Evolutionary conservation across 2,797 vertebrate genomes (phyloP).

Genomic region (Sarcophilus harrisii): DNA sequence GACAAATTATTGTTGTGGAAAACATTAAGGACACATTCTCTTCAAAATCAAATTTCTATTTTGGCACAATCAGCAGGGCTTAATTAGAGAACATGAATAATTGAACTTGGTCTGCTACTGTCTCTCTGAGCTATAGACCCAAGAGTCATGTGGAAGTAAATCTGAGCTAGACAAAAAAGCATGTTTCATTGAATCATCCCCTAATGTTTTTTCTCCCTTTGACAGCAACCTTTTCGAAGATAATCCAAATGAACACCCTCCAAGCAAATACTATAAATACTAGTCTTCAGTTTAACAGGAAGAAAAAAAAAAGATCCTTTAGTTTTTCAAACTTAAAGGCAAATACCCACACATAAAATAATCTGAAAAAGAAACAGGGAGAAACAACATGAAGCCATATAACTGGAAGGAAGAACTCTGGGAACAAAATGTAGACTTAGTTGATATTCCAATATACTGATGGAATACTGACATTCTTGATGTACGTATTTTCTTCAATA

Average conservation of each 20-base stretch:
- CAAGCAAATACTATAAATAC: slow-evolving; percentile 64
- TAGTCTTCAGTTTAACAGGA: slow-evolving; percentile 37
- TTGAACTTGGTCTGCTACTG: slow-evolving; percentile 59
- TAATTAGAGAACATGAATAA: slow-evolving; percentile 83
- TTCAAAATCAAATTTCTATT: slow-evolving; percentile 76
- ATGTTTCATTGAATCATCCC: slow-evolving; percentile 57
- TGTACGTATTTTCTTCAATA: background rate
- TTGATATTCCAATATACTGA: background rate
- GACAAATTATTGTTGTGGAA: slow-evolving; percentile 67
- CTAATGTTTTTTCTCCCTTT: slow-evolving; percentile 37
- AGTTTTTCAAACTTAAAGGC: background rate
- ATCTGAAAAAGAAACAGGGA: background rate
- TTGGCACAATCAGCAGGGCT: slow-evolving; percentile 73
- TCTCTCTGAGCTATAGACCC: slow-evolving; percentile 67
- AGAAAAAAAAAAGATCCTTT: background rate
- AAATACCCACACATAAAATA: background rate
- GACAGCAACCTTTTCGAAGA: slow-evolving; percentile 58
- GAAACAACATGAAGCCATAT: background rate
- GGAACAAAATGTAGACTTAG: background rate
- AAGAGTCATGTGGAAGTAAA: slow-evolving; percentile 57
- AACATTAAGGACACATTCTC: slow-evolving; percentile 71
- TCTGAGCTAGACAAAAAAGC: slow-evolving; percentile 63
- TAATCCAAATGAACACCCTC: slow-evolving; percentile 62
- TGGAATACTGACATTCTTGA: background rate
- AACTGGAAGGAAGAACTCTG: background rate